Evolutionary conservation across 1,140 invertebrate species (phyloP), one percentile per base, ranked within the genome.

Genomic region (Megathymus violae): DNA sequence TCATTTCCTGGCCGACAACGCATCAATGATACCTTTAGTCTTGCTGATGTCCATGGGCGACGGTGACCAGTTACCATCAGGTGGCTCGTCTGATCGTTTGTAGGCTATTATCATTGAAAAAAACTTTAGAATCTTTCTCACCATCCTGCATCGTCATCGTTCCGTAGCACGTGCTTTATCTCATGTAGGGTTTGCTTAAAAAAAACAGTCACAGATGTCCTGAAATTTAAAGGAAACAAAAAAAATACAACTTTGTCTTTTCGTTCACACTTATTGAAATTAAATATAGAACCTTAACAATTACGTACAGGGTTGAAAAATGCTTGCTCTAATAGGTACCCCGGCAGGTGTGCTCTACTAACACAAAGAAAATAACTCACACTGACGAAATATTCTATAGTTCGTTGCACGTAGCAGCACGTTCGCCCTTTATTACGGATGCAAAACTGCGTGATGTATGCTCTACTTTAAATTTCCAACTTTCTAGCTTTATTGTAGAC

Each of bases 321-420:
- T 19, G 13, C n/a, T 59, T 9, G 13, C n/a, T n/a, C n/a, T n/a
- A n/a, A n/a, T 17, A 7, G 10, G 38, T 58, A 31, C 14, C 13
- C 40, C 67, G 68, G 81, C 85, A 88, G 85, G 83, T 88, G 85
- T 82, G 80, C 69, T 75, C 70, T 74, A 74, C 74, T 74, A 75
- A 72, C 76, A 74, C 68, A 71, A 51, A 64, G 41, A 48, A 46
- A 72, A 61, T 63, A 64, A 72, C 69, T 71, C 71, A 78, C 68
- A 69, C 64, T 66, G 58, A 74, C 54, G 62, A 44, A 56, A 40
- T 34, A 11, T 47, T 38, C 31, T 64, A 48, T 67, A 69, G 62
- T 58, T 61, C 41, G 63, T 56, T 56, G 64, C 72, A 75, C 72
- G 75, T 71, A 72, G 62, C 75, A 71, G 69, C 75, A 73, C 74